Percentiles rank a stretch among this genome's conserved stretches.
Evolutionary conservation across 2,888 invertebrate species (phyloP).

Genomic region (Frankliniella fusca): DNA sequence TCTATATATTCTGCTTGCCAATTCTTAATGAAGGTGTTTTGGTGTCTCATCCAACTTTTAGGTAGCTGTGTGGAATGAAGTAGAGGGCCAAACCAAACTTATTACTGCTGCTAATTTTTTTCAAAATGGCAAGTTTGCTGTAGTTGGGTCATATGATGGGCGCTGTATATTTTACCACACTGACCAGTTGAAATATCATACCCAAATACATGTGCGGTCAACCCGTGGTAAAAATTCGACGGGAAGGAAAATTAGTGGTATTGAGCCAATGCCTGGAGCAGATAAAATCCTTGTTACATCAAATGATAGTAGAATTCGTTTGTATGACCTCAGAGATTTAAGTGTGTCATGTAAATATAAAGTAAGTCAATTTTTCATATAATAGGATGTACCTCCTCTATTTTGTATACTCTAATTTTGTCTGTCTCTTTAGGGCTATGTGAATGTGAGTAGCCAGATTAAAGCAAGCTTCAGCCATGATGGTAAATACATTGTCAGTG

Average conservation of each 20-base stretch:
- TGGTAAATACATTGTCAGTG: constrained; percentile 94
- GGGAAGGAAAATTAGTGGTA: constrained; percentile 93
- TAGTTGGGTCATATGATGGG: constrained; percentile 97
- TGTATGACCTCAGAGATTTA: constrained; percentile 92
- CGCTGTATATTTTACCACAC: constrained; percentile 97
- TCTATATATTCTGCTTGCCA: neutral
- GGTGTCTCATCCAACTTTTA: constrained; percentile 39
- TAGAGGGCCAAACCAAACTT: constrained; percentile 87
- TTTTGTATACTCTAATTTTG: neutral
- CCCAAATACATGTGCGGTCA: constrained; percentile 93
- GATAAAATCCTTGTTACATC: constrained; percentile 96
- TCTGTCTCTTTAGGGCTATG: constrained; percentile 57
- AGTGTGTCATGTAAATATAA: constrained; percentile 94
- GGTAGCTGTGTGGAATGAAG: constrained; percentile 96
- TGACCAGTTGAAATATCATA: constrained; percentile 96
- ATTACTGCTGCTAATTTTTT: constrained; percentile 98
- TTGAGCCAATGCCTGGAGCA: constrained; percentile 93
- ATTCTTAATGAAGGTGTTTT: neutral
- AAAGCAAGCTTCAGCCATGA: constrained; percentile 97
- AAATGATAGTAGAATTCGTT: constrained; percentile 92
- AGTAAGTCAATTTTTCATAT: constrained; percentile 30
- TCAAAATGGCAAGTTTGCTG: constrained; percentile 95
- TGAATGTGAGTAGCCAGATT: constrained; percentile 94
- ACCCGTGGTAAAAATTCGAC: constrained; percentile 93
- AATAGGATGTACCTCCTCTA: neutral